phyloP scores from a whole-genome alignment of 2,797 vertebrate genomes.

The Myotis findleyi region DNA sequence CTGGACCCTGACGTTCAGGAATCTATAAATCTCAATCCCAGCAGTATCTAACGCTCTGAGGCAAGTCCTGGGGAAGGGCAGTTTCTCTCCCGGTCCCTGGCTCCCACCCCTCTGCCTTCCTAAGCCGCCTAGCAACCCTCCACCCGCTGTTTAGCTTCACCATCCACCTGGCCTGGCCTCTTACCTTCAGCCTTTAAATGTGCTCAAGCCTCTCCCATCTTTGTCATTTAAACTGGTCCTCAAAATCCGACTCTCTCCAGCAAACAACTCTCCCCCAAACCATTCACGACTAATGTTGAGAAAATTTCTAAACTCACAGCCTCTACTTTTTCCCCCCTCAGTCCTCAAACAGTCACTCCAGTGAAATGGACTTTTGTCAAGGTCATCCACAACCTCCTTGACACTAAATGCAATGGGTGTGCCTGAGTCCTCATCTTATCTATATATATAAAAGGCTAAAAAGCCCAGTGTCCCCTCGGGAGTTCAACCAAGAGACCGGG shows the following conservation, averaged over 20 bases:
- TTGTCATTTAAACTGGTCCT: background rate
- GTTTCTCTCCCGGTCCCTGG: background rate
- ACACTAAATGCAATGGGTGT: background rate
- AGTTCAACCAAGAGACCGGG: too few relatives aligned
- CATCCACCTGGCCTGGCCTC: background rate
- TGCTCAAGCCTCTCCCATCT: background rate
- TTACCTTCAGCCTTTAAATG: background rate
- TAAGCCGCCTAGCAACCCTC: background rate
- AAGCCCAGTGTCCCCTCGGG: too few relatives aligned
- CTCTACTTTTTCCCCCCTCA: background rate
- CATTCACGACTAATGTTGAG: background rate
- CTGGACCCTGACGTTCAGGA: background rate
- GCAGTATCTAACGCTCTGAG: background rate
- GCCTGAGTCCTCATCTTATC: background rate
- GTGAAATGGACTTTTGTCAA: conserved; percentile 1
- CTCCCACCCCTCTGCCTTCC: background rate
- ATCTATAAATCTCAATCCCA: background rate
- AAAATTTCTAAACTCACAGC: background rate
- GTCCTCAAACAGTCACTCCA: background rate
- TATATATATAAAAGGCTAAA: too few relatives aligned
- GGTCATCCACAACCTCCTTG: background rate
- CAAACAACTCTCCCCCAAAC: background rate
- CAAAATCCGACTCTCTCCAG: background rate
- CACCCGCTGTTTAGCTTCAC: background rate
- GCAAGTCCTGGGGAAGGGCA: background rate